A percentile compares a stretch with the other conserved stretches of the same genome.
Conservation (phyloP, 2,797 vertebrate species). For the Liasis olivaceus region DNA sequence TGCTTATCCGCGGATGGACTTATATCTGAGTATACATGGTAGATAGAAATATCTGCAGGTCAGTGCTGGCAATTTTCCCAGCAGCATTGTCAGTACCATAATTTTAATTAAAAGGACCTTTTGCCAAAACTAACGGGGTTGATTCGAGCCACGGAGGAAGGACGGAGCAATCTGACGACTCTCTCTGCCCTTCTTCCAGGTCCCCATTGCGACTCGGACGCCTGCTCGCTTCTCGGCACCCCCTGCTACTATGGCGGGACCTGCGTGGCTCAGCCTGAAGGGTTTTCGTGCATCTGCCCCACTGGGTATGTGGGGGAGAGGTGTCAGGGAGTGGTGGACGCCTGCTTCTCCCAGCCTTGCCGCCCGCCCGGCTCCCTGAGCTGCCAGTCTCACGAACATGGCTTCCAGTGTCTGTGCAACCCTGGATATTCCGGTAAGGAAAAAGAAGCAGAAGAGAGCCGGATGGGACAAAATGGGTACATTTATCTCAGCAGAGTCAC, state of each 20-base stretch:
- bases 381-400: conserved; percentile 55
- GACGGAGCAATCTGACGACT: background rate
- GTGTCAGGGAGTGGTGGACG: conserved; percentile 55
- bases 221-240: conserved; percentile 53
- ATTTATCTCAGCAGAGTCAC: background rate
- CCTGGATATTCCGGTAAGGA: conserved; percentile 64
- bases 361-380: conserved; percentile 54
- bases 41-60: too few species aligned
- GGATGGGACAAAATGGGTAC: background rate
- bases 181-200: conserved; percentile 13
- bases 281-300: conserved; percentile 68
- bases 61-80: too few species aligned
- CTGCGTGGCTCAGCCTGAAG: conserved; percentile 79
- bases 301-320: conserved; percentile 57
- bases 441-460: accelerated
- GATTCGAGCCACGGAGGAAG: background rate
- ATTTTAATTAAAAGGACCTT: background rate
- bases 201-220: conserved; percentile 47
- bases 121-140: background rate
- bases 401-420: conserved; percentile 66
- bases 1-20: too few species aligned
- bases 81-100: too few species aligned
- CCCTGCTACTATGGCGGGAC: conserved; percentile 83
- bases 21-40: too few species aligned
- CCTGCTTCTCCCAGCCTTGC: conserved; percentile 69